Base-by-base conservation (phyloP, 1,140 invertebrate species). In the Papilio aristodemus region DNA sequence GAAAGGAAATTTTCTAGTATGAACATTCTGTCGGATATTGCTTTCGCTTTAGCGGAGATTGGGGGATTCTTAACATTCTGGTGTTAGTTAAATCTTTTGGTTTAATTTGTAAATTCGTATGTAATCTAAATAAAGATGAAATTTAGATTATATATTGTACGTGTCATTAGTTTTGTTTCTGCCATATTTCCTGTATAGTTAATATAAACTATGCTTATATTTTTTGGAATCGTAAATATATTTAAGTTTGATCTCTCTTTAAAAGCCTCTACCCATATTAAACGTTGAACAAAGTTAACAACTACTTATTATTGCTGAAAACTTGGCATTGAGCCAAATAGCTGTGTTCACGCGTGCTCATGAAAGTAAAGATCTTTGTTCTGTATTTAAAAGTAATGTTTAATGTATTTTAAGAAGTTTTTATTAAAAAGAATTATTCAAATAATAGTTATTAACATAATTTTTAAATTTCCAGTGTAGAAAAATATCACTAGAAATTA, bases 281-380 rank as follows among this genome's bases (percentile, higher is more conserved):
- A 54, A 54, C 46, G 46, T 54, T 54, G 46, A 54, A 54, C 46
- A 54, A 54, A 54, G 46, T 54, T 46, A 54, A 54, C 46, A 54
- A 54, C 46, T 54, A 54, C 46, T 54, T 54, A 54, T 54, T 54
- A 54, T 54, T 54, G 46, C 46, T 22, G 46, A 19, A 10, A 54
- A 54, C 46, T 54, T 54, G 46, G 46, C 46, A 11, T 25, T 19
- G 5, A 13, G 46, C 46, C 46, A 54, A 54, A 54, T 54, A 17
- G 46, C 46, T 54, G 46, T 54, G 46, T 54, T 54, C 46, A 54
- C 46, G 46, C 46, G 46, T 54, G 46, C 46, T 54, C 46, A 54
- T 54, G 46, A 54, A 54, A 54, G 19, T 54, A 54, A 54, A 54
- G 46, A 54, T 54, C 19, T 54, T 54, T 54, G 19, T 54, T 54